Percentiles rank a stretch among this genome's conserved stretches.
Evolutionary conservation across 2,113 vertebrate species (phyloP).

Genomic region (Shinisaurus crocodilurus): DNA sequence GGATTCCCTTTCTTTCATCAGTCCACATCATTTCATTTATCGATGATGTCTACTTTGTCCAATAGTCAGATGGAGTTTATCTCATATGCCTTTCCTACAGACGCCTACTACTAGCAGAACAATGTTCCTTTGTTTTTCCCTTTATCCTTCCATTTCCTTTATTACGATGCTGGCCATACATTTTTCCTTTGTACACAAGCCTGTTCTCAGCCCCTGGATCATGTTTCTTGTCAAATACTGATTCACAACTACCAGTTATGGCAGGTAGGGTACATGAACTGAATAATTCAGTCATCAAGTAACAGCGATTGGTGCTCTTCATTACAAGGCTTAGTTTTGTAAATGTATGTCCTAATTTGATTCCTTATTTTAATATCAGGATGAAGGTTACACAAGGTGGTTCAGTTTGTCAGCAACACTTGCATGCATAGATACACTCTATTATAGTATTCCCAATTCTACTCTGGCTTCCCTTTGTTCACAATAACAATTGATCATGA

Average conservation of each 20-base stretch:
- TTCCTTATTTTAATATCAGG: neutral
- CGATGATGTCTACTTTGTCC: neutral
- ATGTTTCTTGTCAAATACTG: constrained; percentile 5
- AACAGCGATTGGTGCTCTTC: neutral
- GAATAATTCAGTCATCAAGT: neutral
- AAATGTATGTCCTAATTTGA: neutral
- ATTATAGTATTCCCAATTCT: neutral
- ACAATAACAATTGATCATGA: neutral
- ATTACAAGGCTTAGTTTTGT: neutral
- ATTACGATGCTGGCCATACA: neutral
- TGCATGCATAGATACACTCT: neutral
- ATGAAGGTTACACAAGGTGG: neutral
- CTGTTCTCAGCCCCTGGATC: neutral
- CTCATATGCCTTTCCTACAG: neutral
- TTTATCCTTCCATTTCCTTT: neutral
- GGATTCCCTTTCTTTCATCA: neutral
- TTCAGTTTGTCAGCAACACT: neutral
- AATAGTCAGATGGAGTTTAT: neutral
- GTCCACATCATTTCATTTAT: neutral
- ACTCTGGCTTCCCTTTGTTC: neutral
- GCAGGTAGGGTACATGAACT: neutral
- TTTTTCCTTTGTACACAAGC: neutral
- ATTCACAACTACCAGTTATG: neutral
- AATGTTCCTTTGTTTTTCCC: neutral
- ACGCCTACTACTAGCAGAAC: neutral